Evolutionary conservation across 2,113 vertebrate species (phyloP), one percentile per base, ranked within the genome.

Genomic region (Panthera leo): DNA sequence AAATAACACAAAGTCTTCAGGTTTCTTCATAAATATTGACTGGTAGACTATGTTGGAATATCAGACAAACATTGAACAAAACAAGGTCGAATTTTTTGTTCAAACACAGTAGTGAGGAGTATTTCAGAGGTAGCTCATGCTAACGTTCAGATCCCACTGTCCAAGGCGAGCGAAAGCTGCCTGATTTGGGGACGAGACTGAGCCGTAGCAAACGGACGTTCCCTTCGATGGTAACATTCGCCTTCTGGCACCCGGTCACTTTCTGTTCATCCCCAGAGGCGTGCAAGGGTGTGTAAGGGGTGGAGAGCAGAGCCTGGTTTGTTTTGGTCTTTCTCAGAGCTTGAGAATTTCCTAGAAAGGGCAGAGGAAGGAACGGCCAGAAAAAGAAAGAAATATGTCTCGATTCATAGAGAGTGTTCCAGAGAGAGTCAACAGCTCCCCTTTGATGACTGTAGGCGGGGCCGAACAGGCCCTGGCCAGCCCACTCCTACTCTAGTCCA

Each of bases 371-470:
- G 25, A 76, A 61, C 3, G 11, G 18, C 68, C 78, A 83, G 25
- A 25, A 84, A 63, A 70, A 3, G 45, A 75, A 83, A 58, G 48
- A 18, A 70, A 51, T 79, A 14, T 2, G 67, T n/a, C 71, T 31
- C 9, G 27, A 48, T 15, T 65, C 29, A 45, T 3, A 36, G 0
- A 55, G 36, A 3, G 10, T 10, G 55, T 31, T 45, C 29, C 65
- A n/a, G n/a, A 39, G 68, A 45, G 67, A 42, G 13, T 71, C 42
- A 53, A 12, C 2, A 12, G 61, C 61, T 16, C 15, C 71, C 9
- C n/a, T 63, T n/a, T 8, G 42, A 3, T 25, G 55, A 0, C 5
- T 13, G 11, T 2, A 1, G n/a, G 25, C 1, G 16, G 9, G 8
- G 9, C 10, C 7, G 4, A n/a, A 19, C 10, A 13, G 53, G 5